A percentile compares a stretch with the other conserved stretches of the same genome.
These are phyloP conservation scores for Microvelia longipes DNA, from an alignment of 1,140 invertebrate genomes.

Conservation along the genomic window DNA sequence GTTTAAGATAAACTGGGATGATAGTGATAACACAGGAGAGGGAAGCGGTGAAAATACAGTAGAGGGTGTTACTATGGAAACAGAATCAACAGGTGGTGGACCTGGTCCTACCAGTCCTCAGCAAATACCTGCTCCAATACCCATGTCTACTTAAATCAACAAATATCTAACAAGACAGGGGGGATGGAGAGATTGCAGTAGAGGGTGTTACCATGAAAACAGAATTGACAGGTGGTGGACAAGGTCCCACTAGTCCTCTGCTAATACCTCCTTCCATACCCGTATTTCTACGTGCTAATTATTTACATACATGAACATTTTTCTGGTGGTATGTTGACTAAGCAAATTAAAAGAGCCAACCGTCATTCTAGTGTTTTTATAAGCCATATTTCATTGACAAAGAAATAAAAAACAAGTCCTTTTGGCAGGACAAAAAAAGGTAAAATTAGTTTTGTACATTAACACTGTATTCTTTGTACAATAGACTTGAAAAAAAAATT, in stretches of 20 bases:
- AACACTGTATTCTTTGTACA: no score
- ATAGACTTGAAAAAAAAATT: no score
- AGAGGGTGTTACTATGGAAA: background rate
- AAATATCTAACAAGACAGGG: no score
- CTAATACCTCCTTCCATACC: background rate
- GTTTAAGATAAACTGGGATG: conserved; percentile 97
- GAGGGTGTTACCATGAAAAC: background rate
- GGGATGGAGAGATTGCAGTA: background rate
- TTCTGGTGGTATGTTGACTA: no score
- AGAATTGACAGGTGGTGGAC: conserved; percentile 1
- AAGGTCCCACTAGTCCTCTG: background rate
- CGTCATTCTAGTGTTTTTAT: no score
- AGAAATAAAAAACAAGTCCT: no score
- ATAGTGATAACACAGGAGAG: conserved; percentile 29
- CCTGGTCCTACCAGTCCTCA: background rate
- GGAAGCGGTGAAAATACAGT: background rate
- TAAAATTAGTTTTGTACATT: no score
- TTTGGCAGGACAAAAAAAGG: no score
- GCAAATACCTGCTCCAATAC: background rate
- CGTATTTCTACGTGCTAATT: no score
- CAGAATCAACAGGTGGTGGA: conserved; percentile 2
- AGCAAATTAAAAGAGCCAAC: no score
- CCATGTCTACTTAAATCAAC: background rate
- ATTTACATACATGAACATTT: no score
- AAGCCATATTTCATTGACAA: no score